A percentile compares a stretch with the other conserved stretches of the same genome.
Evolutionary conservation across 2,113 vertebrate species (phyloP).

Genomic region (Meles meles): DNA sequence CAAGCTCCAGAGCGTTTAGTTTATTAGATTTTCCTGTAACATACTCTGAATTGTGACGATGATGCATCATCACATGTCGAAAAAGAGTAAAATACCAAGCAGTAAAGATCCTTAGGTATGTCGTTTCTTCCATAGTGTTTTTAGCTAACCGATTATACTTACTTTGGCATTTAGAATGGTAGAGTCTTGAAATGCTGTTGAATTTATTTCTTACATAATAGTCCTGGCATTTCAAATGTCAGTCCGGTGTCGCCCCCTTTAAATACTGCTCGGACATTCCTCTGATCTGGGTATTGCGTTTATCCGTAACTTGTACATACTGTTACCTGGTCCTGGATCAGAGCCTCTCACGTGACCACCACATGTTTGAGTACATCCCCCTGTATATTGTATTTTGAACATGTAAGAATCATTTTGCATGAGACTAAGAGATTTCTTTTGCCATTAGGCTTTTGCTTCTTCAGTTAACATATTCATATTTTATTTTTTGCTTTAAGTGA

Average conservation of each 20-base stretch:
- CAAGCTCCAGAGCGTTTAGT: background rate
- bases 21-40: fast-evolving
- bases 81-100: background rate
- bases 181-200: fast-evolving
- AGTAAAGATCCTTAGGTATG: fast-evolving
- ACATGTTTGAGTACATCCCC: background rate
- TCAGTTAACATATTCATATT: conserved; percentile 41
- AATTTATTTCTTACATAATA: background rate
- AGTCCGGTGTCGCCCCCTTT: background rate
- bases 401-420: conserved; percentile 3
- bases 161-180: fast-evolving
- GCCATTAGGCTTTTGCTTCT: conserved; percentile 23
- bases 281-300: background rate
- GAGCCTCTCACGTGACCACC: background rate
- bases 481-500: background rate
- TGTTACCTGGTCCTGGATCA: background rate
- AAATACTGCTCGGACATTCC: background rate
- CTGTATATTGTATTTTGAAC: background rate
- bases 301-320: fast-evolving
- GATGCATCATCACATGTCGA: background rate
- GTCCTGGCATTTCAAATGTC: background rate
- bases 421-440: background rate
- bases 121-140: fast-evolving
- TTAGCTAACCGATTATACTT: background rate
- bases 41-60: background rate